Evolutionary conservation across 2,888 invertebrate species (phyloP), one percentile per base, ranked within the genome.

Genomic region (Lithophane socia): DNA sequence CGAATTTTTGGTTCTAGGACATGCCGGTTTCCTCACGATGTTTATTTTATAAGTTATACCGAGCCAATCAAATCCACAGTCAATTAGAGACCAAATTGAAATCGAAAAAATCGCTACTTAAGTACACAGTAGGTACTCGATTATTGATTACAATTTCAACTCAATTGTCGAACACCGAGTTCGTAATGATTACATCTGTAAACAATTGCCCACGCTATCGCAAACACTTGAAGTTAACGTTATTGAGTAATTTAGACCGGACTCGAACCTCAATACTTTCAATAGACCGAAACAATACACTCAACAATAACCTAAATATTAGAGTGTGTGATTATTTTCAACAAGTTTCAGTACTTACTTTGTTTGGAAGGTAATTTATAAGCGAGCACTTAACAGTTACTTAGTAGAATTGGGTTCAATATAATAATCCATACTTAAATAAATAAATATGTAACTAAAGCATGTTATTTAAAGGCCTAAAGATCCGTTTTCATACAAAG

Each of bases 111-210:
- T 49, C 18, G 8, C 29, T 5, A 47, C n/a, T 37, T 13, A 47
- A 49, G 47, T 70, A 73, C 77, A 74, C 71, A 82, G 54, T 8
- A 16, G 47, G 58, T 42, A 67, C 61, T 72, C 64, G 52, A 49
- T 66, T 75, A 73, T 85, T 86, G 85, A 86, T 86, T 84, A 69
- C 77, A 80, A 75, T 81, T 86, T 76, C 80, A 73, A 68, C 70
- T 75, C 66, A 37, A 56, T 81, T 72, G 68, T 86, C 64, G 84
- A 81, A 77, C 79, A 79, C 47, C 64, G 61, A 70, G 80, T 71
- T 77, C 74, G 75, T 76, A 86, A 75, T 82, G 81, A 88, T 87
- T 85, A 85, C 81, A 82, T 80, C 66, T 82, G 76, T 83, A 85
- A 83, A 87, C 88, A 88, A 79, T 78, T 24, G 73, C 70, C 78